These are phyloP conservation scores for Ifrita kowaldi DNA, from an alignment of 2,113 vertebrate genomes.

Conservation along the genomic window DNA sequence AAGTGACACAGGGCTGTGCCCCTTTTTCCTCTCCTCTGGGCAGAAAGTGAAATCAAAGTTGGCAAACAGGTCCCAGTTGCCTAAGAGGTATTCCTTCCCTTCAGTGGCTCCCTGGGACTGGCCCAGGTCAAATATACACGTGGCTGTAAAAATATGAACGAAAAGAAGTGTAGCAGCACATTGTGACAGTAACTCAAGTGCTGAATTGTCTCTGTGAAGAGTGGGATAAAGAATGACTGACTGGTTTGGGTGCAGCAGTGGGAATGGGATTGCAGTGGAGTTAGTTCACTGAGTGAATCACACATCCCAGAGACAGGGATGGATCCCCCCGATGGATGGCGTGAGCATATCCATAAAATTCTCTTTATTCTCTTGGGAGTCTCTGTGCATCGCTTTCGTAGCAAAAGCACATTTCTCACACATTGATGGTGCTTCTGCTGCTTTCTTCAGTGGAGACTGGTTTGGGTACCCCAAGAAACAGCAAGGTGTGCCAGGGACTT, in stretches of 20 bases:
- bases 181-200: accelerated
- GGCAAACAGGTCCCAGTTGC: background rate
- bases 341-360: background rate
- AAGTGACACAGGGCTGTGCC: background rate
- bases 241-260: background rate
- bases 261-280: background rate
- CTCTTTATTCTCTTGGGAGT: background rate
- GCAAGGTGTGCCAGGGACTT: background rate
- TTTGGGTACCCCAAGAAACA: background rate
- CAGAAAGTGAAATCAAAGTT: background rate
- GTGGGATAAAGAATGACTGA: background rate
- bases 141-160: background rate
- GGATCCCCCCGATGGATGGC: background rate
- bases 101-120: background rate
- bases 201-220: background rate
- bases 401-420: accelerated
- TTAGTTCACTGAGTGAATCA: background rate
- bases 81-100: background rate
- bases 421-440: background rate
- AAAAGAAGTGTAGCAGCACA: background rate
- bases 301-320: background rate
- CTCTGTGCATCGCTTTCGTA: accelerated
- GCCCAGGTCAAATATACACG: accelerated
- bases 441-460: background rate
- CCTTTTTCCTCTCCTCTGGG: background rate